Conservation (phyloP, 2,113 vertebrate genomes). For the Lampris incognitus region DNA sequence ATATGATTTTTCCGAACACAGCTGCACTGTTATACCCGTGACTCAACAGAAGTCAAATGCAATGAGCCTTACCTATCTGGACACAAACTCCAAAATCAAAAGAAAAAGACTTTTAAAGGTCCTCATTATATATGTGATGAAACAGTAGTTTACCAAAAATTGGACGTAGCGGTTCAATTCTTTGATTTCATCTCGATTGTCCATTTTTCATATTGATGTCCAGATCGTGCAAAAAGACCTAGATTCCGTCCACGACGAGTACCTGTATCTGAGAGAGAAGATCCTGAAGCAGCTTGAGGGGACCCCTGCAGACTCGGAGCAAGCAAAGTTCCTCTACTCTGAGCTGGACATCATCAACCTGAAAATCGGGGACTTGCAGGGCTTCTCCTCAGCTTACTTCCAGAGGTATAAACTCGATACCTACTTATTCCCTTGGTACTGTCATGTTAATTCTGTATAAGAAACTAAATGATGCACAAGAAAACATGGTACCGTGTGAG, state of each 20-base stretch:
- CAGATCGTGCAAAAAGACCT: conserved; percentile 76
- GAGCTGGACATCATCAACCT: conserved; percentile 90
- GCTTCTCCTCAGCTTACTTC: conserved; percentile 87
- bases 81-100: not conserved
- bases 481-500: no score
- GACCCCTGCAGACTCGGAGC: conserved; percentile 67
- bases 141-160: not conserved
- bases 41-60: not conserved
- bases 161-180: not conserved
- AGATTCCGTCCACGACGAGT: conserved; percentile 76
- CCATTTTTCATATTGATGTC: conserved; percentile 4
- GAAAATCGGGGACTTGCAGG: conserved; percentile 89
- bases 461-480: no score
- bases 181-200: not conserved
- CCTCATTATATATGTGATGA: not conserved
- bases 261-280: conserved; percentile 75
- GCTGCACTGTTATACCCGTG: not conserved
- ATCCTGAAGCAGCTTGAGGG: conserved; percentile 77
- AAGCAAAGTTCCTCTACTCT: conserved; percentile 79
- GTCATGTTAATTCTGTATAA: no score
- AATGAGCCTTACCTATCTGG: not conserved
- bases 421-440: not conserved
- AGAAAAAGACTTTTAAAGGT: not conserved
- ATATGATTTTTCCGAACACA: not conserved
- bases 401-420: conserved; percentile 83